Conservation (phyloP, 2,113 vertebrate genomes). For the Thunnus thynnus region DNA sequence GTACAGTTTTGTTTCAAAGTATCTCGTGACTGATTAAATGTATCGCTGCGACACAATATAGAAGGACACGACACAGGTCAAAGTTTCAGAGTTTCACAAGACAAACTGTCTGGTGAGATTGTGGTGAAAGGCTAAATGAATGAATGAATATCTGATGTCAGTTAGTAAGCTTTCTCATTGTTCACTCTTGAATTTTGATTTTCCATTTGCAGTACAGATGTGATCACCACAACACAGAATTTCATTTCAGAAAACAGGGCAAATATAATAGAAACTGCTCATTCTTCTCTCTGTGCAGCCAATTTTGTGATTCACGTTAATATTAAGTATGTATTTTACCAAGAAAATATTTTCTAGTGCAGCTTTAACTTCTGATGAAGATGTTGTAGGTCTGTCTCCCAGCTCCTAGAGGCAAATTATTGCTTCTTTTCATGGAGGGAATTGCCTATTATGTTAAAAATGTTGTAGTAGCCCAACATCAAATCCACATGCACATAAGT, state of each 20-base stretch:
- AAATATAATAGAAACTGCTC: constrained; percentile 23
- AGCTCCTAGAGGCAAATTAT: constrained; percentile 47
- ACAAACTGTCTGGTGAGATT: too few relatives aligned
- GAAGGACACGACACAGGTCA: too few relatives aligned
- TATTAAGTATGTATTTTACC: constrained; percentile 13
- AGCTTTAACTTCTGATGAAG: constrained; percentile 38
- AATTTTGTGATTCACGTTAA: background rate
- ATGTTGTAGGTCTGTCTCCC: constrained; percentile 28
- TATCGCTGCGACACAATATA: too few relatives aligned
- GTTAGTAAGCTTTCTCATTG: too few relatives aligned
- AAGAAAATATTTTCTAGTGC: constrained; percentile 13
- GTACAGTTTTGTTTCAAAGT: too few relatives aligned
- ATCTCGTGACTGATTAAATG: too few relatives aligned
- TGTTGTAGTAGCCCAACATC: constrained; percentile 29
- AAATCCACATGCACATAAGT: constrained; percentile 54
- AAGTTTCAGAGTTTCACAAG: too few relatives aligned
- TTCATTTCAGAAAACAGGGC: constrained; percentile 26
- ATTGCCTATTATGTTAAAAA: constrained; percentile 73
- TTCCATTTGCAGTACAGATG: background rate
- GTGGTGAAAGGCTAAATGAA: too few relatives aligned
- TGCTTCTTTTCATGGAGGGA: constrained; percentile 72
- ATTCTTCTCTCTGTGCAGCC: background rate
- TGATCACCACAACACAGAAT: constrained; percentile 3
- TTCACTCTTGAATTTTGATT: background rate
- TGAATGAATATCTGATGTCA: too few relatives aligned